phyloP scores from a whole-genome alignment of 2,888 invertebrate species.

The Chelonus formosanus region DNA sequence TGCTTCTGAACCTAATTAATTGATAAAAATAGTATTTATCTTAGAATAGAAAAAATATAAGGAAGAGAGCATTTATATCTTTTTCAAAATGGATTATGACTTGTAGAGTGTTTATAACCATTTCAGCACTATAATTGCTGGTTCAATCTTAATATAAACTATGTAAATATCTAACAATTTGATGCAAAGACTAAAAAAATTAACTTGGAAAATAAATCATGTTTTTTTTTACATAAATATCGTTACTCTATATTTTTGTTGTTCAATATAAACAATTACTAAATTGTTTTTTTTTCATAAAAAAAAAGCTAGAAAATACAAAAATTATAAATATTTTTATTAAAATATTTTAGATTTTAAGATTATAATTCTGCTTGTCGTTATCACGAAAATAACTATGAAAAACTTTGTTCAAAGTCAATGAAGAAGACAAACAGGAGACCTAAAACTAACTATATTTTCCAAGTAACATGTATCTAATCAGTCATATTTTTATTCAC shows the following conservation, averaged over 20 bases:
- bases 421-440: no score
- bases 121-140: conserved; percentile 1
- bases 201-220: conserved; percentile 33
- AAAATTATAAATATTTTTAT: no score
- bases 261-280: conserved; percentile 9
- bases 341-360: no score
- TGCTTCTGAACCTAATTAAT: no score
- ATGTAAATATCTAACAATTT: conserved; percentile 21
- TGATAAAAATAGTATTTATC: background rate
- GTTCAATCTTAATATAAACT: conserved; percentile 14
- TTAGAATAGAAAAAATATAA: background rate
- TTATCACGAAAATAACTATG: no score
- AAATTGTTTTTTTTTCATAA: background rate
- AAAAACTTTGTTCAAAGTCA: no score
- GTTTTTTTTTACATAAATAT: conserved; percentile 4
- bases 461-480: no score
- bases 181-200: conserved; percentile 31
- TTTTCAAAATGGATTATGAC: background rate
- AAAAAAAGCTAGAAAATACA: background rate
- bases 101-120: background rate
- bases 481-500: no score
- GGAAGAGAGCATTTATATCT: background rate
- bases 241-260: conserved; percentile 10
- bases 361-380: no score
- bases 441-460: no score